Evolutionary conservation across 2,797 vertebrate genomes (phyloP), one percentile per base, ranked within the genome.

Genomic region (Streptopelia turtur): DNA sequence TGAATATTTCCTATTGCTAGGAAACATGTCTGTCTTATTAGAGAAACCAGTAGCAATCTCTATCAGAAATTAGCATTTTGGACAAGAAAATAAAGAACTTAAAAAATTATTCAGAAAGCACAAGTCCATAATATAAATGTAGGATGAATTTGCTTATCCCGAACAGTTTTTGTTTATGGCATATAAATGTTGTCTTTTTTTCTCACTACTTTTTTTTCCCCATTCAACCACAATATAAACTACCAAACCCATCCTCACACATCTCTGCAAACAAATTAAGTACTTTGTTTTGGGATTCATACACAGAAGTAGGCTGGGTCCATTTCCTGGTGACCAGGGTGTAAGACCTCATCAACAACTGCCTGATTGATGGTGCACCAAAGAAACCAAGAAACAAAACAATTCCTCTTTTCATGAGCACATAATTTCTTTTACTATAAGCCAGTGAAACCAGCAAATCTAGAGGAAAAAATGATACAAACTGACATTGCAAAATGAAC

Each of bases 331-430:
- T 80, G 53, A 94, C 89, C 55, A 71, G 35, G 83, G 56, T 20
- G n/a, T 53, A 91, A 93, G 59, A 92, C 70, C 91, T 93, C 88
- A 93, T 94, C 91, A 95, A 74, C 94, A 94, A 59, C 70, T 93
- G 53, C 39, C 71, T 90, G 90, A 96, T 93, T 96, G 90, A 94
- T 85, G 88, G 82, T 27, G 22, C 56, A 87, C 49, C 74, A 85
- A 95, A 96, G 75, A 87, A 96, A 89, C 30, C 52, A 87, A 89
- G 79, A 72, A 77, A 66, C 53, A 86, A 89, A 93, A 43, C 56
- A 74, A 70, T 70, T 81, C 1, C 78, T 90, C 49, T 87, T 88
- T 95, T 66, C 64, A 31, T 43, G 90, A 94, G 30, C 37, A 65
- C 28, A 10, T 50, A 21, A 45, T 63, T 68, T 57, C 35, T 59